Conservation (phyloP, 2,113 vertebrate species). For the Tetraodon nigroviridis region DNA sequence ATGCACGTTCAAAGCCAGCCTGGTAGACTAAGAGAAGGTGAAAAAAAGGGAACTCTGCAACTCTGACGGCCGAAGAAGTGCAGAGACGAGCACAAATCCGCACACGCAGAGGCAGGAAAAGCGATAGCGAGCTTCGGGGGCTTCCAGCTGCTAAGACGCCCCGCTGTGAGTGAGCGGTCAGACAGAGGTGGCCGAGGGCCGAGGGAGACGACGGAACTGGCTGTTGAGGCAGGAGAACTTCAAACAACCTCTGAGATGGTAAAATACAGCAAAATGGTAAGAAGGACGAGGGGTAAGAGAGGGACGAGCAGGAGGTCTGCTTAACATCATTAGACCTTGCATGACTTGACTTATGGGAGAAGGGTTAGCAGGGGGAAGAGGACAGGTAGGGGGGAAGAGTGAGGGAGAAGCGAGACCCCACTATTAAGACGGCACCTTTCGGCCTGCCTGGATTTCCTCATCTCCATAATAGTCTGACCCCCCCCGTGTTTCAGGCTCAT, state of each 20-base stretch:
- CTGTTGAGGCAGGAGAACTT: slow-evolving; percentile 33
- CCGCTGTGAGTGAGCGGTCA: slow-evolving; percentile 33
- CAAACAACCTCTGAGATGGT: slow-evolving; percentile 41
- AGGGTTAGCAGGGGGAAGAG: slow-evolving; percentile 29
- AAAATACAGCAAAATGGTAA: slow-evolving; percentile 35
- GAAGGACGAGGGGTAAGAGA: slow-evolving; percentile 14
- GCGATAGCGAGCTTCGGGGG: slow-evolving; percentile 16
- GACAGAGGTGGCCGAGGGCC: slow-evolving; percentile 40
- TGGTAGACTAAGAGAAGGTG: slow-evolving; percentile 7
- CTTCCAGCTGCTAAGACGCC: slow-evolving; percentile 42
- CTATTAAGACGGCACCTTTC: slow-evolving; percentile 77
- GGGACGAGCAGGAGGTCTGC: slow-evolving; percentile 20
- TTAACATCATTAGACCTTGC: slow-evolving; percentile 51
- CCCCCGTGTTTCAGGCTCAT: slow-evolving; percentile 78
- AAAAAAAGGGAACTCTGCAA: slow-evolving; percentile 2
- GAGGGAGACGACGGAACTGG: slow-evolving; percentile 18
- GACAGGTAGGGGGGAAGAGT: slow-evolving; percentile 48
- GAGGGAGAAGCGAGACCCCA: slow-evolving; percentile 62
- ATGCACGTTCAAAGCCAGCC: slow-evolving; percentile 39
- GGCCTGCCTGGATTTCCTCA: slow-evolving; percentile 71
- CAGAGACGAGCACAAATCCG: slow-evolving; percentile 1
- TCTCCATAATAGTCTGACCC: slow-evolving; percentile 85
- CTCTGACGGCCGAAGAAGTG: slow-evolving; percentile 14
- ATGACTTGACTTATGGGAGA: slow-evolving; percentile 17
- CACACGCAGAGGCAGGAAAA: slow-evolving; percentile 3